Base-by-base conservation (phyloP, 2,113 vertebrate genomes). In the Nestor notabilis region DNA sequence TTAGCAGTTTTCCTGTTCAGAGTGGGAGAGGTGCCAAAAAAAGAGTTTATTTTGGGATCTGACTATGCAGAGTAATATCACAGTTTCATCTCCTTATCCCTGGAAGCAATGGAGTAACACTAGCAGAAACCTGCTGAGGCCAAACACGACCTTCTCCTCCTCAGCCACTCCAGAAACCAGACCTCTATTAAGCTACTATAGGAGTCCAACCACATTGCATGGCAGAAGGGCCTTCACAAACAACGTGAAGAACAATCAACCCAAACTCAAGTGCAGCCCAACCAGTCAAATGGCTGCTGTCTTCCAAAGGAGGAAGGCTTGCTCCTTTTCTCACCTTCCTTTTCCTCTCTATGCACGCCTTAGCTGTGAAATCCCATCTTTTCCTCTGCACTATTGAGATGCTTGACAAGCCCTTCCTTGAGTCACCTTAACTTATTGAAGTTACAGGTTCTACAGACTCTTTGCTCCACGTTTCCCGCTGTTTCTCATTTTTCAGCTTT, bases 131-230 rank as follows among this genome's bases (percentile, higher is more conserved):
- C 20, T 7, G 6, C 10, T 46, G 44, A 84, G 43, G 29, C 9
- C 5, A 82, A 60, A 84, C 0, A 0, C 2, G 1, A 83, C 41
- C 41, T 41, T 29, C 41, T n/a, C 27, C n/a, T 71, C 56, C 39
- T 65, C 81, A 75, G 35, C 10, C 43, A 47, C 31, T 47, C 31
- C 24, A 61, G 37, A 41, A 75, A 85, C 15, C 19, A 87, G 6
- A 7, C 6, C 27, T 41, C 66, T 37, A 37, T 18, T 47, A 78
- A 65, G 88, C 15, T 53, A 27, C 27, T 18, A 24, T 13, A 74
- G 24, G 15, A 15, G 46, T 20, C 14, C 29, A 83, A 28, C 0
- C 4, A 28, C 2, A 20, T 4, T 47, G 50, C 33, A 33, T 0
- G 2, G 11, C 24, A 87, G 33, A 88, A 84, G 21, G 60, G 28